Base-by-base conservation (phyloP, 1,140 invertebrate species). In the Delia radicum region DNA sequence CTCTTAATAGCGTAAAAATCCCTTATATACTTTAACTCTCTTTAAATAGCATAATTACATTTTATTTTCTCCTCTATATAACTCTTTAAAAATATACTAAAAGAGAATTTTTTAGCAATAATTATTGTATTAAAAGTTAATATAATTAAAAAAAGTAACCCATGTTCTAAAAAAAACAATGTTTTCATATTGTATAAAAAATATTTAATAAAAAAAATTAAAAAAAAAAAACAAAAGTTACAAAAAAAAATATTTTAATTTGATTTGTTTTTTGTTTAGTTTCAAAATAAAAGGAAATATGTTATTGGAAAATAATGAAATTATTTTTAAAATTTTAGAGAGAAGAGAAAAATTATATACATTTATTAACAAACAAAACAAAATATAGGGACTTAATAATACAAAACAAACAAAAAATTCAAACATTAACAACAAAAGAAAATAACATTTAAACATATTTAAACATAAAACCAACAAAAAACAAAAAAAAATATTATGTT, bases 271-370 rank as follows among this genome's bases (percentile, higher is more conserved):
- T n/a, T n/a, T n/a, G 18, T 71, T 37, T 72, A n/a, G 21, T 21
- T 72, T 46, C 69, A 42, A 72, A 72, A 55, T 48, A 15, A 29
- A 28, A 48, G 24, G 3, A 72, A 48, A 73, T 28, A 73, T 55
- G 31, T 55, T 48, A 73, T 48, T 73, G 71, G 46, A 73, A 31
- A 13, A 28, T 48, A 21, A 48, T 48, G 3, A 46, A 21, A 69
- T 69, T 37, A 69, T 37, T 69, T 69, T 33, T 29, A 71, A 76
- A 31, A 73, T 72, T 55, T 61, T 62, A 42, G 46, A 61, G 21
- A 63, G 55, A 62, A 74, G 72, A 63, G 48, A 69, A 74, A 65
- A 48, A 46, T 74, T 76, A 76, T 76, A 76, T 74, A 74, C n/a
- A 74, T 61, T 61, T 21, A 71, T 75, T 62, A 15, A 75, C 42